Evolutionary conservation across 2,888 invertebrate genomes (phyloP), one percentile per base, ranked within the genome.

Genomic region (Polydrusus tereticollis): DNA sequence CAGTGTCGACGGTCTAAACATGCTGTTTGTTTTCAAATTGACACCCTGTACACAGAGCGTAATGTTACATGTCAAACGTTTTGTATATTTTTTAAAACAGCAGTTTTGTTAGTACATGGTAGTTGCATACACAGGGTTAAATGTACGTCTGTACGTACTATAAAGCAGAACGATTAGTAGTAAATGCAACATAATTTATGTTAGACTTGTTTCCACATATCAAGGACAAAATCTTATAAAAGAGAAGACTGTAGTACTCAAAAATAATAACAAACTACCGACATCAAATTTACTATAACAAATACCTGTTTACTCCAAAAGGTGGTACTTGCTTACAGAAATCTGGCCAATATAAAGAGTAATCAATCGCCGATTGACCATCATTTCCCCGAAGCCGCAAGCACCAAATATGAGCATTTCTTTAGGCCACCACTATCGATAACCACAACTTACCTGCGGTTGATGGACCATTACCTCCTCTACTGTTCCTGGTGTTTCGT

Each of bases 401-500:
- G 43, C 65, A 62, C 62, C 60, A 4, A 74, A 74, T 71, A 74
- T 72, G 71, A 71, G 73, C 73, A 76, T 76, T 74, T 77, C 65
- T 77, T 78, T 73, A 77, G 78, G 76, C 80, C 79, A 79, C 78
- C 80, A 65, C 78, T 74, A 76, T 69, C 77, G 71, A 72, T 29
- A 72, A 78, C 77, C 75, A 76, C 76, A 78, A 79, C 80, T 79
- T 79, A 81, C 81, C 80, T 79, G 82, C 59, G 66, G 75, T 79
- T 83, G 91, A 91, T 74, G 91, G 89, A 59, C 90, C 80, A 66
- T 81, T 78, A 76, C 92, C 93, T 78, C 94, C 93, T 83, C 95
- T 90, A 78, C 95, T 94, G 83, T 94, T 95, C 77, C 96, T 89
- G 67, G 96, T 95, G 82, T 95, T 95, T 77, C 96, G 90, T 77